These are phyloP conservation scores for Periophthalmus modestus DNA, from an alignment of 2,113 vertebrate genomes.

Conservation along the genomic window DNA sequence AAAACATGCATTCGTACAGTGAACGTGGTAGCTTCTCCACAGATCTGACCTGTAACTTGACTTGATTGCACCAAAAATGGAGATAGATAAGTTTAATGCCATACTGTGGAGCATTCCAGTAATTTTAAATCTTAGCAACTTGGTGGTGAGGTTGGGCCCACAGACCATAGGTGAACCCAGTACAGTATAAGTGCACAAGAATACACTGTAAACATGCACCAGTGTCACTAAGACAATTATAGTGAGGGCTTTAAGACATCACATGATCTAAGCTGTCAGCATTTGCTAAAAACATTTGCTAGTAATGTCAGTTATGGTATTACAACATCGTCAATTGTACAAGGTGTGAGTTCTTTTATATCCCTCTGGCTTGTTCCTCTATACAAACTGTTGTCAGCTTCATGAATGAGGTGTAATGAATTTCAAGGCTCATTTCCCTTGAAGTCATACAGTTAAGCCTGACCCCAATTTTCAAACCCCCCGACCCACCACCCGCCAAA, in stretches of 20 bases:
- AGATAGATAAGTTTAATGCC: too few species aligned
- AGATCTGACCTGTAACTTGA: too few species aligned
- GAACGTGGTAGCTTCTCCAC: too few species aligned
- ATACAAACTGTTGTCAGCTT: not conserved
- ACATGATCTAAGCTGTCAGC: not conserved
- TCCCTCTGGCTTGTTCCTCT: not conserved
- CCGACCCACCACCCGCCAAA: not conserved
- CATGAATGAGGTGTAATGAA: not conserved
- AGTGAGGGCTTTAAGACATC: not conserved
- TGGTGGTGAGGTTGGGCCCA: too few species aligned
- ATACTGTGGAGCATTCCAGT: too few species aligned
- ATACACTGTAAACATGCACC: too few species aligned
- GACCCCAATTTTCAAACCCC: not conserved
- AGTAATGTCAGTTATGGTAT: not conserved
- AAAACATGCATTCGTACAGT: too few species aligned
- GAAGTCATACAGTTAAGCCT: not conserved
- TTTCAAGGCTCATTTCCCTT: conserved; percentile 3
- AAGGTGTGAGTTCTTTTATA: not conserved
- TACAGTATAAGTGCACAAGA: too few species aligned
- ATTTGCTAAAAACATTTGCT: not conserved
- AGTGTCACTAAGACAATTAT: not conserved
- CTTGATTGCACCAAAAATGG: too few species aligned
- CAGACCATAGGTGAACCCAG: too few species aligned
- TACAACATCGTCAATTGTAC: not conserved
- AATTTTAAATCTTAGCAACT: too few species aligned